Conservation (phyloP, 1,140 invertebrate genomes). For the Drosophila kurseongensis region DNA sequence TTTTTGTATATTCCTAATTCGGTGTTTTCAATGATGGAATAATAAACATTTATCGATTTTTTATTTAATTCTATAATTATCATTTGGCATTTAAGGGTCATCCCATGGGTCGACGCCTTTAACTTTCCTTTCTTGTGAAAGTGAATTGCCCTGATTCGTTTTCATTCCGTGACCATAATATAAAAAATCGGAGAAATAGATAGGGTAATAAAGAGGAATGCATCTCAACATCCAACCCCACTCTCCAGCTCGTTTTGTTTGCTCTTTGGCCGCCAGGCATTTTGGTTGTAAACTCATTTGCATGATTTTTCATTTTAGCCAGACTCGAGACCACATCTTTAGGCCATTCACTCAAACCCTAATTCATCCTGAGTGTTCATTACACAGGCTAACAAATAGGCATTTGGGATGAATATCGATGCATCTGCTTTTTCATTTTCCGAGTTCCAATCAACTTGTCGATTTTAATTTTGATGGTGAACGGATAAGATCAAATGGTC, state of each 20-base stretch:
- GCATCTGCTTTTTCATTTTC: slow-evolving; percentile 16
- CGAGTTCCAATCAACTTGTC: slow-evolving; percentile 42
- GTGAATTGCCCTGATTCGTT: slow-evolving; percentile 65
- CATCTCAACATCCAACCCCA: slow-evolving; percentile 11
- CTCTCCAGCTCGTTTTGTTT: slow-evolving; percentile 2
- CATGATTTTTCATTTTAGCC: slow-evolving; percentile 63
- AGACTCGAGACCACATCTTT: slow-evolving; percentile 19
- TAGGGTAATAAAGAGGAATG: slow-evolving; percentile 21
- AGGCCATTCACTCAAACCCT: background rate
- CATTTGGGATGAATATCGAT: slow-evolving; percentile 24
- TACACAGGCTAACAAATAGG: slow-evolving; percentile 45
- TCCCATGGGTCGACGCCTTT: background rate
- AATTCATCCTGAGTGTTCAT: slow-evolving; percentile 33
- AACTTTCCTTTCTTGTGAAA: background rate
- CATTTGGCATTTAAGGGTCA: background rate
- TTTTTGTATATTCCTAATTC: no score
- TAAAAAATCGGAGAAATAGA: slow-evolving; percentile 20
- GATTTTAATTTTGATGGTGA: slow-evolving; percentile 37
- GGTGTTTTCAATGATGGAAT: no score
- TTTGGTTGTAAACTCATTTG: slow-evolving; percentile 72
- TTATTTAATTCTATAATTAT: background rate
- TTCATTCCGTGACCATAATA: slow-evolving; percentile 70
- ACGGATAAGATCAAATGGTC: slow-evolving; percentile 13
- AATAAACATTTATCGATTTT: no score
- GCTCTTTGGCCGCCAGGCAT: slow-evolving; percentile 38